A percentile compares a stretch with the other conserved stretches of the same genome.
phyloP scores from a whole-genome alignment of 2,888 invertebrate species.

The Frankliniella fusca region DNA sequence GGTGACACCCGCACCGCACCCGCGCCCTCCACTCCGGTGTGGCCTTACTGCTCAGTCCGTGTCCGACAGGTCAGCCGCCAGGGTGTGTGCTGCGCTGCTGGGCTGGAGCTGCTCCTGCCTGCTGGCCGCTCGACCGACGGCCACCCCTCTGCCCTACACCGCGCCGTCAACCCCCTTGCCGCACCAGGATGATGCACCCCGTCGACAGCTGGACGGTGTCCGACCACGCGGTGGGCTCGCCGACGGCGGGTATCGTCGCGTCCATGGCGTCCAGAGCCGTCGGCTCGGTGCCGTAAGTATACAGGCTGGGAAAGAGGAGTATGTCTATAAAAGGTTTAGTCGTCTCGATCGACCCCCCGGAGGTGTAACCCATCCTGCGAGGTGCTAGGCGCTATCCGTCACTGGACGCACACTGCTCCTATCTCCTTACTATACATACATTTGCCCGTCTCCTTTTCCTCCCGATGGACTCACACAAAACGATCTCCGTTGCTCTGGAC shows the following conservation, averaged over 20 bases:
- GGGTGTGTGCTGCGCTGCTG: background rate
- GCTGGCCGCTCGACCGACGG: background rate
- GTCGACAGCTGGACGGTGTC: constrained; percentile 32
- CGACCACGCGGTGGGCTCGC: constrained; percentile 29
- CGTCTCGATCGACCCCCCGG: too few relatives aligned
- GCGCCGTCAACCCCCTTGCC: constrained; percentile 29
- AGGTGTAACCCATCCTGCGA: too few relatives aligned
- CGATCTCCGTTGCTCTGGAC: too few relatives aligned
- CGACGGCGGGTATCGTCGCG: constrained; percentile 18
- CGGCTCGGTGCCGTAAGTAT: background rate
- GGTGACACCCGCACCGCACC: constrained; percentile 33
- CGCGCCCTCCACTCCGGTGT: too few relatives aligned
- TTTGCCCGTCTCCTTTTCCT: too few relatives aligned
- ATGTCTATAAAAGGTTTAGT: too few relatives aligned
- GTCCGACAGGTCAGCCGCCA: background rate
- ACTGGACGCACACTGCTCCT: too few relatives aligned
- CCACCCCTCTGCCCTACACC: background rate
- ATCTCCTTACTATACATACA: too few relatives aligned
- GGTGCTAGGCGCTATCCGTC: too few relatives aligned
- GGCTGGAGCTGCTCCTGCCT: background rate
- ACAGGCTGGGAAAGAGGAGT: background rate
- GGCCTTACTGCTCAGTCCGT: constrained; percentile 27
- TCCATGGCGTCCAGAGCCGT: background rate
- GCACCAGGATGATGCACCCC: constrained; percentile 29
- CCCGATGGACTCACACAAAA: too few relatives aligned